These are phyloP conservation scores for Caenorhabditis doughertyi DNA, from an alignment of 2,888 invertebrate genomes.

Conservation along the genomic window DNA sequence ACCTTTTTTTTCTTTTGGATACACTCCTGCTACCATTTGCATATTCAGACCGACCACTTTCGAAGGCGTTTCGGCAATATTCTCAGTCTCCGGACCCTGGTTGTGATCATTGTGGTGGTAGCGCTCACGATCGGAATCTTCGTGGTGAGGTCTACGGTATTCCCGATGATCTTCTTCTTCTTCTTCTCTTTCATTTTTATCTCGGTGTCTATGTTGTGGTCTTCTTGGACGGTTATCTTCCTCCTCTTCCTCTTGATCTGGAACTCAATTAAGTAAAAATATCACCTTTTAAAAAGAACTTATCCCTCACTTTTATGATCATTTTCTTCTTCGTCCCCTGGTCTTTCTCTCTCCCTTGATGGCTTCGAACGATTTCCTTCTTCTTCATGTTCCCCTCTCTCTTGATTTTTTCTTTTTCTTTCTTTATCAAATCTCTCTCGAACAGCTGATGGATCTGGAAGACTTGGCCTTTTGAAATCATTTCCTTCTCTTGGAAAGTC, in stretches of 20 bases:
- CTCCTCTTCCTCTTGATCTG: conserved; percentile 25
- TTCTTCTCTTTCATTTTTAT: conserved; percentile 24
- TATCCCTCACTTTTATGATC: not conserved
- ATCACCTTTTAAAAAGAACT: not conserved
- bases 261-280: not conserved
- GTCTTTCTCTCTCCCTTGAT: conserved; percentile 9
- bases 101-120: not conserved
- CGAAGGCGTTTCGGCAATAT: conserved; percentile 58
- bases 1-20: conserved; percentile 58
- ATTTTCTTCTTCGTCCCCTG: not conserved
- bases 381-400: conserved; percentile 25
- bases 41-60: conserved; percentile 73
- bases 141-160: conserved; percentile 27
- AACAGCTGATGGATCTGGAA: conserved; percentile 50
- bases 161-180: conserved; percentile 25
- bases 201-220: conserved; percentile 6
- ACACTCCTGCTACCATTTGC: conserved; percentile 74
- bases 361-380: conserved; percentile 18
- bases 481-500: conserved; percentile 16
- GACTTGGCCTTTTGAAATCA: conserved; percentile 38
- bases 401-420: conserved; percentile 14
- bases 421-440: conserved; percentile 52
- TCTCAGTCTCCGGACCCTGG: conserved; percentile 28
- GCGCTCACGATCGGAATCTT: conserved; percentile 17
- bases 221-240: conserved; percentile 28